Percentiles rank a stretch among this genome's conserved stretches.
These are phyloP conservation scores for Lineus longissimus DNA, from an alignment of 1,140 invertebrate species.

Conservation along the genomic window DNA sequence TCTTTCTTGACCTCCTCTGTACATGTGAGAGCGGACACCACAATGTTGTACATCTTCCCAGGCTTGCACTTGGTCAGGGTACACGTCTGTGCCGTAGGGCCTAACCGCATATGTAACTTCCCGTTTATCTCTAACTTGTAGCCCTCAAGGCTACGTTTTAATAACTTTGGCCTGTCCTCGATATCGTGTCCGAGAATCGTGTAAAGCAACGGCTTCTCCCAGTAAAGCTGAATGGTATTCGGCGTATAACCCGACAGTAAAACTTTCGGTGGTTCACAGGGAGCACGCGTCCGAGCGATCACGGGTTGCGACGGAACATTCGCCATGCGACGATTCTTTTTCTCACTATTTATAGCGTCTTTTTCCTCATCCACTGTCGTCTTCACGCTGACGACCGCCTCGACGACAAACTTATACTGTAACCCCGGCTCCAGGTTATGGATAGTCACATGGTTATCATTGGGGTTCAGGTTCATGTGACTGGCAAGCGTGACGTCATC, in stretches of 20 bases:
- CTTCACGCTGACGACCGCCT: conserved; percentile 53
- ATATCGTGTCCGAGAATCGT: conserved; percentile 42
- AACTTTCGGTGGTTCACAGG: conserved; percentile 43
- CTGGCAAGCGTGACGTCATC: conserved; percentile 39
- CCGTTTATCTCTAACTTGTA: conserved; percentile 54
- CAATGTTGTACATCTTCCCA: conserved; percentile 45
- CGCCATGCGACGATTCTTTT: conserved; percentile 46
- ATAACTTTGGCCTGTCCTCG: conserved; percentile 34
- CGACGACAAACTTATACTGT: conserved; percentile 49
- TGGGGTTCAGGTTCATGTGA: conserved; percentile 40
- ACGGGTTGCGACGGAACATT: conserved; percentile 49
- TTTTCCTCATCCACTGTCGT: conserved; percentile 45
- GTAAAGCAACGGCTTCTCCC: conserved; percentile 51
- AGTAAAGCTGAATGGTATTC: conserved; percentile 45
- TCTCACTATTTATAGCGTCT: conserved; percentile 28
- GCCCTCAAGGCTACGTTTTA: conserved; percentile 46
- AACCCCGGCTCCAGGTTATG: conserved; percentile 39
- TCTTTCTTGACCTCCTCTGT: conserved; percentile 41
- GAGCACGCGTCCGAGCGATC: conserved; percentile 44
- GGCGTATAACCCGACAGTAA: conserved; percentile 44
- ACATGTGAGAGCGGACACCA: conserved; percentile 50
- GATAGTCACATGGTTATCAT: conserved; percentile 38
- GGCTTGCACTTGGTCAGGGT: conserved; percentile 52
- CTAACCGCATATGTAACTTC: conserved; percentile 44
- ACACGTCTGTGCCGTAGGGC: conserved; percentile 42